Conservation (phyloP, 2,888 invertebrate genomes). For the Epirrhoe alternata region DNA sequence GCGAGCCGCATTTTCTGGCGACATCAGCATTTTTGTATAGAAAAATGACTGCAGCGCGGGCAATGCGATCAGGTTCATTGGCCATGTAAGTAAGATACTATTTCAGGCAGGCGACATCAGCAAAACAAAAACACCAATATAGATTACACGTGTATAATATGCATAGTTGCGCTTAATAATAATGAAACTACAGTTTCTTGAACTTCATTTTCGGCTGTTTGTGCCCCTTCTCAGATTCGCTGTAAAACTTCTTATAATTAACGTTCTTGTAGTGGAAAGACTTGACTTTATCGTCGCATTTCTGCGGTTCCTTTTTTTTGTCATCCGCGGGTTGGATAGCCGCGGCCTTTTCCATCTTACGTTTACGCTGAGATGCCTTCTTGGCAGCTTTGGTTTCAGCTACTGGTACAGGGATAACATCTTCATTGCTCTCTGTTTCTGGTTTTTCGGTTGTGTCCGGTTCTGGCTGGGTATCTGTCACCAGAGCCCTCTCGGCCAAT, state of each 20-base stretch:
- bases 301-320: slow-evolving; percentile 44
- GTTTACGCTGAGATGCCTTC: slow-evolving; percentile 54
- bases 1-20: too few species aligned
- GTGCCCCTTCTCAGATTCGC: slow-evolving; percentile 57
- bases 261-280: slow-evolving; percentile 62
- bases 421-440: background rate
- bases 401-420: background rate
- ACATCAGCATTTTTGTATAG: too few species aligned
- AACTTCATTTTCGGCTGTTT: slow-evolving; percentile 64
- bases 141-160: slow-evolving; percentile 24
- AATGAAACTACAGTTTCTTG: slow-evolving; percentile 62
- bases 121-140: slow-evolving; percentile 3
- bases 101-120: too few species aligned
- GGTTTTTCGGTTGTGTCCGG: background rate
- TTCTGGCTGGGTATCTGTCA: background rate
- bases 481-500: slow-evolving; percentile 28
- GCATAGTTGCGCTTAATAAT: slow-evolving; percentile 37
- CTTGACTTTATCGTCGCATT: slow-evolving; percentile 47
- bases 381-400: slow-evolving; percentile 24
- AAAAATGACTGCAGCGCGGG: too few species aligned
- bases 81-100: too few species aligned
- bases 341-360: slow-evolving; percentile 53
- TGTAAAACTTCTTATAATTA: slow-evolving; percentile 67
- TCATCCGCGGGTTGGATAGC: slow-evolving; percentile 34
- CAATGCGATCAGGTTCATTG: too few species aligned